Base-by-base conservation (phyloP, 1,140 invertebrate genomes). In the Drosophila bifasciata region DNA sequence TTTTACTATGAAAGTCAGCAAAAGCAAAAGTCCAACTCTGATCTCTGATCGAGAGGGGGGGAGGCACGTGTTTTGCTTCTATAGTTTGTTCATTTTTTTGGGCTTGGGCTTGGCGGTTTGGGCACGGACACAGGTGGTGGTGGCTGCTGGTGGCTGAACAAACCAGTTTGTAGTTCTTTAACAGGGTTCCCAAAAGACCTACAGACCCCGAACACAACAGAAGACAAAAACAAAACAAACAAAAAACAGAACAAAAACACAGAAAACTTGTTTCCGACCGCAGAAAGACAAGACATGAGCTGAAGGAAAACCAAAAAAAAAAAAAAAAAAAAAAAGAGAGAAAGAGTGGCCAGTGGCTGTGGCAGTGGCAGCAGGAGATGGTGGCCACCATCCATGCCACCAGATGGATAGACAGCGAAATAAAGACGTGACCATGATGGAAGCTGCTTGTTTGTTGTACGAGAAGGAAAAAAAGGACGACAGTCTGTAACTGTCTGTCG, bases 91-190 rank as follows among this genome's bases (percentile, higher is more conserved):
- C 46, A 52, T 67, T 67, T 68, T 16, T 50, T 7, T 36, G 32
- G 9, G 32, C 32, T 11, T 36, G 32, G 9, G 13, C 32, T 36
- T 13, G 32, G 32, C 3, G 32, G 13, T 48, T 50, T 67, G 51
- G 66, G 44, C 51, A n/a, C 57, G 63, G 61, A 77, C 78, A 77
- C 80, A 84, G 80, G 80, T 86, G 80, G 70, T 59, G 58, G 59
- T 40, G 51, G 46, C 44, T 19, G 28, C 28, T 36, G 32, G 23
- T 25, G 23, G 9, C 32, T 36, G 32, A 36, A 13, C 21, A 74
- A 74, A 74, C 70, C 70, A 52, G 70, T 74, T 74, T 63, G 67
- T 51, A 40, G 70, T 73, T 84, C 63, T 77, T 58, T 21, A 43
- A 43, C 41, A 67, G 62, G 62, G 66, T 32, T 68, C 66, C 66